These are phyloP conservation scores for Cyclura pinguis DNA, from an alignment of 2,797 vertebrate genomes.

Conservation along the genomic window DNA sequence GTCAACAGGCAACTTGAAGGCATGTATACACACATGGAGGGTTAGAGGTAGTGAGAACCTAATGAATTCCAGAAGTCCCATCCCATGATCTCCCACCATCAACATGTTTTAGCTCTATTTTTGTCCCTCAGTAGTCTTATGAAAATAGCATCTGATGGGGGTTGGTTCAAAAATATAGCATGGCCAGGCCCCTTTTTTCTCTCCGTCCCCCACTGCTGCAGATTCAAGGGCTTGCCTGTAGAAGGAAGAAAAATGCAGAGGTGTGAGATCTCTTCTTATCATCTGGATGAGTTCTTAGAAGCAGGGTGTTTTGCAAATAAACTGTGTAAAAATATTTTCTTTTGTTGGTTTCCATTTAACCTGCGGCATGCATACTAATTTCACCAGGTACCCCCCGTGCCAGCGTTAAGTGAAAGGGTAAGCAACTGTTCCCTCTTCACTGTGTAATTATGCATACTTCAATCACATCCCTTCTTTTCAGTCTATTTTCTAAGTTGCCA, in stretches of 20 bases:
- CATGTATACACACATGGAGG: too few relatives aligned
- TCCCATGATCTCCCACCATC: too few relatives aligned
- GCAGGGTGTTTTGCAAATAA: conserved; percentile 10
- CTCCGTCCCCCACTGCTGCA: background rate
- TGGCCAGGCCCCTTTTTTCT: background rate
- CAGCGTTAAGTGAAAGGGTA: conserved; percentile 37
- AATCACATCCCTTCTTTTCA: conserved; percentile 36
- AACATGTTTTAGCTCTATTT: background rate
- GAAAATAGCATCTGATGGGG: background rate
- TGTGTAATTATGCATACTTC: conserved; percentile 45
- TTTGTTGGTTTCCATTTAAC: conserved; percentile 10
- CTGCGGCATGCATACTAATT: conserved; percentile 21
- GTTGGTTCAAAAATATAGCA: too few relatives aligned
- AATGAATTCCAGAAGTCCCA: background rate
- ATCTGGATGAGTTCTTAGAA: conserved; percentile 5
- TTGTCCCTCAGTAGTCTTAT: background rate
- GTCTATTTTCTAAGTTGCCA: conserved; percentile 27
- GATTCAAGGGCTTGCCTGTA: background rate
- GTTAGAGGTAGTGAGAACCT: background rate
- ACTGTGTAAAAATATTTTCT: conserved; percentile 7
- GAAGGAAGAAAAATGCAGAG: background rate
- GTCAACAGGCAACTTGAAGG: too few relatives aligned
- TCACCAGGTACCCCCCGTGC: conserved; percentile 17
- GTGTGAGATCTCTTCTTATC: background rate
- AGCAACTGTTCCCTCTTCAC: conserved; percentile 19